Evolutionary conservation across 1,140 invertebrate genomes (phyloP).

Genomic region (Tribolium madens): DNA sequence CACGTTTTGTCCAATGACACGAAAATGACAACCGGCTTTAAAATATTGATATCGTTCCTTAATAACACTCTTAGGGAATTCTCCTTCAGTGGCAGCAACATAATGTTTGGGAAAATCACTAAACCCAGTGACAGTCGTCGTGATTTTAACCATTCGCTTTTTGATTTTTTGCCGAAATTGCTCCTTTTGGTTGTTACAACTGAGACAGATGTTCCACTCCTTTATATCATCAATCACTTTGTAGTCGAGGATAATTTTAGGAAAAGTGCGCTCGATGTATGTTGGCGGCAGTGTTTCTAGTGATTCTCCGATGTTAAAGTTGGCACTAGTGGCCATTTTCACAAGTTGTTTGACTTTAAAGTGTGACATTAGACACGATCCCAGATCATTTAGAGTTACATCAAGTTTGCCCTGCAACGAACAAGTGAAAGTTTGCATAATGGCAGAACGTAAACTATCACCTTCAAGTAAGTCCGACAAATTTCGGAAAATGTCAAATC

Average conservation of each 20-base stretch:
- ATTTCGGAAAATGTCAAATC: not conserved
- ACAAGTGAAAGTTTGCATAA: not conserved
- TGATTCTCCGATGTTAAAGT: not conserved
- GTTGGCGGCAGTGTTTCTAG: not conserved
- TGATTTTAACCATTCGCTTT: not conserved
- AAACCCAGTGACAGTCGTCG: not conserved
- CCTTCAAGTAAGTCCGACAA: not conserved
- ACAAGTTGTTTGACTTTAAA: not conserved
- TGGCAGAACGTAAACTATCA: not conserved
- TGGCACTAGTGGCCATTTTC: not conserved
- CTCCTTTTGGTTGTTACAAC: not conserved
- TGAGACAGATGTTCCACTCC: not conserved
- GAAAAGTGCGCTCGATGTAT: not conserved
- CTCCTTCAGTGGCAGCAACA: not conserved
- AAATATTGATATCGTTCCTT: not conserved
- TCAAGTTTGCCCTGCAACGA: not conserved
- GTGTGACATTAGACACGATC: too few relatives aligned
- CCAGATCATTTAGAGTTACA: not conserved
- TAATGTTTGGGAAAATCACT: not conserved
- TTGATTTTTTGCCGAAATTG: not conserved
- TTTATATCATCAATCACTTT: not conserved
- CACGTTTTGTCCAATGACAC: not conserved
- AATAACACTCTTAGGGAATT: not conserved
- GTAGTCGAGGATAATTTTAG: not conserved
- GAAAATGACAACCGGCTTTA: not conserved